These are phyloP conservation scores for Hyppa rectilinea DNA, from an alignment of 2,888 invertebrate genomes.

Conservation along the genomic window DNA sequence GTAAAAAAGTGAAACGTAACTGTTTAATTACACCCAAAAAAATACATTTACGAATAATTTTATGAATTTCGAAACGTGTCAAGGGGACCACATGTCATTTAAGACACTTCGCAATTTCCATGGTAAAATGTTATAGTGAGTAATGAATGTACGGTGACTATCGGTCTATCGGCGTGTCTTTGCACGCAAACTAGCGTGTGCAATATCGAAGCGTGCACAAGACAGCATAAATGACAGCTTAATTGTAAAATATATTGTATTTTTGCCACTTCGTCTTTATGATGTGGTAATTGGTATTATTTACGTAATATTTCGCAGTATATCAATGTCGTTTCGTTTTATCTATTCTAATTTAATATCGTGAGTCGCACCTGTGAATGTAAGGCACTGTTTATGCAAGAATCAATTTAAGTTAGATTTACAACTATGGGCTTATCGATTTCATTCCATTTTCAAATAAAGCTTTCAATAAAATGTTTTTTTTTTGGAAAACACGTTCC, in stretches of 20 bases:
- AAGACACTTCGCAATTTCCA: conserved; percentile 27
- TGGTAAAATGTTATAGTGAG: conserved; percentile 32
- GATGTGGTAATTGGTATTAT: conserved; percentile 44
- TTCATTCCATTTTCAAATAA: not conserved
- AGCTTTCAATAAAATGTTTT: not conserved
- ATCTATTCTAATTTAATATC: conserved; percentile 25
- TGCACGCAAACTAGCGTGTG: conserved; percentile 74
- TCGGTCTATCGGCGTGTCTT: conserved; percentile 38
- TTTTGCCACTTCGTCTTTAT: conserved; percentile 30
- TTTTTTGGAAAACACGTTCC: not conserved
- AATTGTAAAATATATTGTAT: conserved; percentile 56
- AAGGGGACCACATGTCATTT: conserved; percentile 22
- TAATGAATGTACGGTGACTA: conserved; percentile 49
- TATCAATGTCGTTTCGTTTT: conserved; percentile 33
- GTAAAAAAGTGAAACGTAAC: not conserved
- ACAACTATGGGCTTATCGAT: not conserved
- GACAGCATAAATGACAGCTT: conserved; percentile 52
- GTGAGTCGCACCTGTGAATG: not conserved
- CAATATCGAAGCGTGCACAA: conserved; percentile 44
- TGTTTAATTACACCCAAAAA: not conserved
- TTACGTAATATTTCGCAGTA: conserved; percentile 41
- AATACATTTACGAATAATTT: not conserved
- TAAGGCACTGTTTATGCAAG: not conserved
- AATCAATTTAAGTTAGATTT: not conserved
- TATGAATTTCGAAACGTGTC: conserved; percentile 20